These are phyloP conservation scores for Phocoena phocoena DNA, from an alignment of 2,113 vertebrate genomes.

Conservation along the genomic window DNA sequence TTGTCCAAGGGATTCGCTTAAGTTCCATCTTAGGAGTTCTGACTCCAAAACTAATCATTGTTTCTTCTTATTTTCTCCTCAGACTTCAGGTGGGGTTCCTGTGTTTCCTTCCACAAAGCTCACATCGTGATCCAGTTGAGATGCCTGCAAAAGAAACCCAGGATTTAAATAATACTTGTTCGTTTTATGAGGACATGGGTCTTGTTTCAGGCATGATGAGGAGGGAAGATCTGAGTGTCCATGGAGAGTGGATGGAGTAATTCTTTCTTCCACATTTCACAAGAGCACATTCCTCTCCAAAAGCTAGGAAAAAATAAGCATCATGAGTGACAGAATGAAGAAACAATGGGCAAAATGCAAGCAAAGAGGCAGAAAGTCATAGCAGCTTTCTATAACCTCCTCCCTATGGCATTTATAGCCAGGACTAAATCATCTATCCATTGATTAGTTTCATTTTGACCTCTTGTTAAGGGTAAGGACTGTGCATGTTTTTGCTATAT, in stretches of 20 bases:
- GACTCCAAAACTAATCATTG: not conserved
- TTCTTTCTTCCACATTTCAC: not conserved
- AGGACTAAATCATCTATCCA: not conserved
- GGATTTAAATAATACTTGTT: not conserved
- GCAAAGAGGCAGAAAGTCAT: not conserved
- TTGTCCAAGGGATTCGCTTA: not conserved
- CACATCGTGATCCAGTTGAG: not conserved
- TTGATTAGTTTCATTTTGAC: not conserved
- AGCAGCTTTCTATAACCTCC: not conserved
- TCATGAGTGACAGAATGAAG: not conserved
- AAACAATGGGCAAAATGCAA: not conserved
- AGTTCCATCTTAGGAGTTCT: not conserved
- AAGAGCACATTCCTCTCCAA: not conserved
- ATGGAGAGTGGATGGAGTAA: not conserved
- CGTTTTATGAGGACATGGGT: not conserved
- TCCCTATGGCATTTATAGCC: not conserved
- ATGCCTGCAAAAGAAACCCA: not conserved
- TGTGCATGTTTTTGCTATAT: not conserved
- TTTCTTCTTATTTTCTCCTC: not conserved
- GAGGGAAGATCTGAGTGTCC: not conserved
- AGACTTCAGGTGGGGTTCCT: not conserved
- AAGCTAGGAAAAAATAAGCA: not conserved
- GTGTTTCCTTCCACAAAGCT: not conserved
- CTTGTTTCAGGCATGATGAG: not conserved
- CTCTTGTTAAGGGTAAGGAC: not conserved